phyloP scores from a whole-genome alignment of 35 echinoderm and acorn worm species.

The Diadema setosum region DNA sequence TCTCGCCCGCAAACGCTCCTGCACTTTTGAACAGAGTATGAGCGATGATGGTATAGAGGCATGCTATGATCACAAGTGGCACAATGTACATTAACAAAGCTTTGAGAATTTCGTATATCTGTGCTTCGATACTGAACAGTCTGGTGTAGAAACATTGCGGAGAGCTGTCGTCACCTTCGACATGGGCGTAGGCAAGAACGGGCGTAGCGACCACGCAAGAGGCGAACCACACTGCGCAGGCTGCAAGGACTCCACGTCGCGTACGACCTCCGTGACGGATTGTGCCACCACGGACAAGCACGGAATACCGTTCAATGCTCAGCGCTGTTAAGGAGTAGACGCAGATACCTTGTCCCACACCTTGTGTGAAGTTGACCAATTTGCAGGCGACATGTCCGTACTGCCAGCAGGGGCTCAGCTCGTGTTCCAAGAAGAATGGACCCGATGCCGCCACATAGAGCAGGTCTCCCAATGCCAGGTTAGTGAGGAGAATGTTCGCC shows the following conservation, averaged over 20 bases:
- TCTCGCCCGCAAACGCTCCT: constrained; percentile 63
- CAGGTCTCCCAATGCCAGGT: constrained; percentile 59
- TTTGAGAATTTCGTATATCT: constrained; percentile 38
- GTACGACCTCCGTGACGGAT: background rate
- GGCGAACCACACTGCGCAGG: constrained; percentile 31
- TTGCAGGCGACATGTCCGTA: constrained; percentile 48
- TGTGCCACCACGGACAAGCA: constrained; percentile 18
- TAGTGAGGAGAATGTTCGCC: constrained; percentile 72
- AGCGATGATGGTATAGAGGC: constrained; percentile 67
- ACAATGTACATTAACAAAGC: constrained; percentile 42
- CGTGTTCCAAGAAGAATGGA: constrained; percentile 58
- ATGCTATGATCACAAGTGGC: constrained; percentile 32
- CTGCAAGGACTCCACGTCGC: background rate
- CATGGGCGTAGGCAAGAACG: constrained; percentile 28
- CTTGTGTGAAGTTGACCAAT: constrained; percentile 45
- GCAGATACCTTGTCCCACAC: constrained; percentile 66
- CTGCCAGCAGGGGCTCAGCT: constrained; percentile 48
- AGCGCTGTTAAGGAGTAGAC: constrained; percentile 55
- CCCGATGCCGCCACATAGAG: constrained; percentile 58
- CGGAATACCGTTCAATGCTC: constrained; percentile 56
- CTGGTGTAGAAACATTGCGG: constrained; percentile 31
- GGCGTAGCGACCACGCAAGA: constrained; percentile 30
- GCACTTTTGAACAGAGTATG: constrained; percentile 57
- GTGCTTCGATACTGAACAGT: background rate
- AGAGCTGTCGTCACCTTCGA: background rate